phyloP scores from a whole-genome alignment of 2,888 invertebrate genomes.

The Tyria jacobaeae region DNA sequence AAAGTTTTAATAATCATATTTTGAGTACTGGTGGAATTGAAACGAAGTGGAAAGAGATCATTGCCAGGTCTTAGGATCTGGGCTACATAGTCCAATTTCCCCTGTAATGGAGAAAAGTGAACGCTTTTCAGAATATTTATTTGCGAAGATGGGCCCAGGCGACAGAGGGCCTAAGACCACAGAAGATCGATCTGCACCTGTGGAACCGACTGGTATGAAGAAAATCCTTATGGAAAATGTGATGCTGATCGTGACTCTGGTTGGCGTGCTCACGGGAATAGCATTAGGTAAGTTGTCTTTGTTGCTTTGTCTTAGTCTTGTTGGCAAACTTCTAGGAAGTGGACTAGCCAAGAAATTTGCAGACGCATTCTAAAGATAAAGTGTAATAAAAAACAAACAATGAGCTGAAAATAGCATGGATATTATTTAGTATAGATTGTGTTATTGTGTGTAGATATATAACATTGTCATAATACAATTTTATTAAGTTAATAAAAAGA shows the following conservation, averaged over 20 bases:
- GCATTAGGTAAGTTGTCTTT: slow-evolving; percentile 86
- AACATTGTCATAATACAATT: no score
- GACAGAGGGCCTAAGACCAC: slow-evolving; percentile 87
- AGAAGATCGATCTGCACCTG: slow-evolving; percentile 87
- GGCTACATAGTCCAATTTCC: slow-evolving; percentile 55
- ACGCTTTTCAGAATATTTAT: slow-evolving; percentile 92
- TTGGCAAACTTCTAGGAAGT: neutral
- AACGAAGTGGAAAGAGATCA: slow-evolving; percentile 23
- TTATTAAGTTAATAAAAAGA: no score
- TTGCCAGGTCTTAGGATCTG: slow-evolving; percentile 61
- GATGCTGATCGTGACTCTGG: slow-evolving; percentile 92
- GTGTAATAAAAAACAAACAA: neutral
- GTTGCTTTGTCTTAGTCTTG: neutral
- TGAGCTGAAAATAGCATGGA: no score
- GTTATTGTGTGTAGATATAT: no score
- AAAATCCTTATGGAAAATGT: slow-evolving; percentile 92
- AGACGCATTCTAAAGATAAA: neutral
- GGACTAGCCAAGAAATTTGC: neutral
- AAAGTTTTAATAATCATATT: slow-evolving; percentile 17
- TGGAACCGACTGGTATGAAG: slow-evolving; percentile 88
- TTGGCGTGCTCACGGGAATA: slow-evolving; percentile 92
- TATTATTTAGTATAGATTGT: no score
- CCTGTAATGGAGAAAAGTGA: slow-evolving; percentile 88
- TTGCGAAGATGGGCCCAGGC: slow-evolving; percentile 92
- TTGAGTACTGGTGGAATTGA: slow-evolving; percentile 26